phyloP scores from a whole-genome alignment of 2,113 vertebrate genomes.

The Sardina pilchardus region DNA sequence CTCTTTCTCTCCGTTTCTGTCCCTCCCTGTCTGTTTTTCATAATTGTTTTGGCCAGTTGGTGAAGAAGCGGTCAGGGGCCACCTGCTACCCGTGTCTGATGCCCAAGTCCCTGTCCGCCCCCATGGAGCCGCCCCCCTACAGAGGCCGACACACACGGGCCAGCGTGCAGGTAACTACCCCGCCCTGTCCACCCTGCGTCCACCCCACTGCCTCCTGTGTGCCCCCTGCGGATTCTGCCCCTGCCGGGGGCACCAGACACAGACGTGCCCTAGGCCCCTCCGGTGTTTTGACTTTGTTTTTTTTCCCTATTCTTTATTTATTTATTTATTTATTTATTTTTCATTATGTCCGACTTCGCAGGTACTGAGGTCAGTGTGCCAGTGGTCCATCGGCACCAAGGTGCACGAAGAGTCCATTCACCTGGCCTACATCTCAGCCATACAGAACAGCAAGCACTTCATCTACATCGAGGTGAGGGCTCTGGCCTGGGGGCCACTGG shows the following conservation, averaged over 20 bases:
- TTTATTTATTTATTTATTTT: no score
- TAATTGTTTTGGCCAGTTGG: slow-evolving; percentile 44
- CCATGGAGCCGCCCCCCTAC: slow-evolving; percentile 29
- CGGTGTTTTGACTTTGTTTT: background rate
- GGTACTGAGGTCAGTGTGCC: slow-evolving; percentile 51
- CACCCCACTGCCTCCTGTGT: no score
- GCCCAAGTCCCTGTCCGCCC: slow-evolving; percentile 43
- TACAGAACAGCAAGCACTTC: slow-evolving; percentile 47
- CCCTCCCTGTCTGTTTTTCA: background rate
- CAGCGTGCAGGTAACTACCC: slow-evolving; percentile 41
- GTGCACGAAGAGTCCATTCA: slow-evolving; percentile 54
- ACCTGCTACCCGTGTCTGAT: slow-evolving; percentile 44
- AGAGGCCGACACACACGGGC: slow-evolving; percentile 39
- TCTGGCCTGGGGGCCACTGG: background rate
- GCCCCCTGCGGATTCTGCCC: background rate
- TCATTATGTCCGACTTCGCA: background rate
- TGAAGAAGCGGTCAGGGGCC: slow-evolving; percentile 47
- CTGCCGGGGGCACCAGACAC: background rate
- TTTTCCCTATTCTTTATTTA: background rate
- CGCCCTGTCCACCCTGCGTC: background rate
- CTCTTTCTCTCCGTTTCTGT: background rate
- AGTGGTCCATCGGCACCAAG: slow-evolving; percentile 53
- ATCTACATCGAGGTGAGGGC: slow-evolving; percentile 46
- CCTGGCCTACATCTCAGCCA: slow-evolving; percentile 53
- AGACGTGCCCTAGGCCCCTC: background rate